Conservation (phyloP, 2,797 vertebrate genomes). For the Sebastes variabilis region DNA sequence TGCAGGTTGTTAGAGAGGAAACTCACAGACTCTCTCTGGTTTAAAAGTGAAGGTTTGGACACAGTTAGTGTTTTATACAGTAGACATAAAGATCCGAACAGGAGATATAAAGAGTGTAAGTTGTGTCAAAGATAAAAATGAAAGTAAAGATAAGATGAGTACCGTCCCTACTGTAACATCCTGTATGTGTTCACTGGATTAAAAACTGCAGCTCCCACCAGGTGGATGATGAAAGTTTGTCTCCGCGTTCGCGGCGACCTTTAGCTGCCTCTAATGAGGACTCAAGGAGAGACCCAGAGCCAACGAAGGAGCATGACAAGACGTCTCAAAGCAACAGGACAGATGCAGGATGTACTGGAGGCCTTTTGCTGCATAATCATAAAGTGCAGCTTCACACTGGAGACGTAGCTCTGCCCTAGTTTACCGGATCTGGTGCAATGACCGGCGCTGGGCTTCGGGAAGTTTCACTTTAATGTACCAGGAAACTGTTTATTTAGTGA, state of each 20-base stretch:
- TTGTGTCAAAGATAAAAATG: no score
- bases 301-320: slow-evolving; percentile 34
- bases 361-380: slow-evolving; percentile 42
- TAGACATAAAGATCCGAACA: no score
- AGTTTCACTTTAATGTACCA: neutral
- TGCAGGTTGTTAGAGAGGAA: neutral
- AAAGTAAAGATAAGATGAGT: no score
- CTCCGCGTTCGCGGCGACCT: slow-evolving; percentile 34
- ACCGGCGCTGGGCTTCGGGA: neutral
- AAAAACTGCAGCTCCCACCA: neutral
- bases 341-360: slow-evolving; percentile 1
- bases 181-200: no score
- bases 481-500: neutral
- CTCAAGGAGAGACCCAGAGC: slow-evolving; percentile 33
- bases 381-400: slow-evolving; percentile 30
- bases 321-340: slow-evolving; percentile 38
- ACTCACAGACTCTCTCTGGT: neutral
- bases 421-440: slow-evolving; percentile 38
- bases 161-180: no score
- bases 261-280: slow-evolving; percentile 53
- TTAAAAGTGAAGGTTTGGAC: neutral
- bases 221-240: slow-evolving; percentile 14
- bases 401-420: slow-evolving; percentile 48
- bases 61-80: neutral
- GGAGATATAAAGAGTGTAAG: no score